Base-by-base conservation (phyloP, 2,888 invertebrate species). In the Belgica antarctica region DNA sequence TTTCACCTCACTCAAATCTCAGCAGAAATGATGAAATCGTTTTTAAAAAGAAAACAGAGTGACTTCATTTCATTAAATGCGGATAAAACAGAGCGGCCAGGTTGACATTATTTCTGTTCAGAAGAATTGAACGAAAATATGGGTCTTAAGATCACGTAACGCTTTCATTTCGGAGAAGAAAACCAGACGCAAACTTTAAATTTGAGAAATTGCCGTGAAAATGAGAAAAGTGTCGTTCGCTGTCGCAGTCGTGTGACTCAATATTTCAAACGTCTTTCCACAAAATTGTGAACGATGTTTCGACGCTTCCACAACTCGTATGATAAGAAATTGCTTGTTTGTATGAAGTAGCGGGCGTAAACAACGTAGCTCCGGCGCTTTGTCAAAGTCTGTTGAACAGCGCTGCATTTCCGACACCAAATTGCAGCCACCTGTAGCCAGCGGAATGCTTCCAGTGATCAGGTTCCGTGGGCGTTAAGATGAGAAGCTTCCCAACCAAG, bases 141-240 rank as follows among this genome's bases (percentile, higher is more conserved):
- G 34, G 34, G 34, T 46, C 46, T 46, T 15, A 46, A 7, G 34
- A n/a, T 46, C 52, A 22, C 22, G 52, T 52, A 52, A 52, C 52
- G 22, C 7, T 7, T 22, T 52, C 52, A 10, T 12, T 52, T 52
- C 52, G 17, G 12, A 5, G 52, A 52, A 52, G 2, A 17, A 52
- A 22, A 17, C 5, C 52, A 52, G 22, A 19, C 52, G 52, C 22
- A 22, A 52, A 22, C 17, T 31, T 5, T n/a, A n/a, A 31, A 31
- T 8, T 7, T 52, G 52, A 52, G 22, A 22, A 52, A 52, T 52
- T 12, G 12, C 22, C 5, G 12, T 22, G 22, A 41, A 41, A 41
- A 22, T 22, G 22, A 22, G 34, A 31, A 31, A 4, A 52, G 2
- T n/a, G 22, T 52, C 7, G 17, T 52, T 52, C 46, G 22, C 52